Base-by-base conservation (phyloP, 2,113 vertebrate species). In the Ornithorhynchus anatinus region DNA sequence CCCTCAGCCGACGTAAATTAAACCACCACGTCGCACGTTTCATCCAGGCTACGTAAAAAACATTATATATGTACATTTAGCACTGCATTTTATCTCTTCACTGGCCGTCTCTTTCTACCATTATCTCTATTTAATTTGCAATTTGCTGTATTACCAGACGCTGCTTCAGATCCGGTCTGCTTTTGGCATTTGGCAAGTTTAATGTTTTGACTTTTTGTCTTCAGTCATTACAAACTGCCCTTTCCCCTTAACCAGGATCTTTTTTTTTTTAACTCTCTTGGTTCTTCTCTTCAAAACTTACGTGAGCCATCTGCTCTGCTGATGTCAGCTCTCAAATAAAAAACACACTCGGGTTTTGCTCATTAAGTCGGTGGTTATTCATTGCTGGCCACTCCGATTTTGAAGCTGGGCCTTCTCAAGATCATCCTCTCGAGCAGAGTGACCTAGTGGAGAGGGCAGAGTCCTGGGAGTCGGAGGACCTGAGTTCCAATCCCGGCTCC, bases 71-170 rank as follows among this genome's bases (percentile, higher is more conserved):
- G 44, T 27, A 60, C 52, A 72, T 31, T 2, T 25, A 25, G 20
- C 32, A 64, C 59, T 64, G 48, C 27, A 60, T n/a, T 80, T 50
- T 53, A 68, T 48, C 58, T 69, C 29, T 17, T 43, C 53, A 64
- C 64, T 62, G 70, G 35, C 59, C 64, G 58, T n/a, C 44, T 67
- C 29, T n/a, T 42, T 69, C 82, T 64, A n/a, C n/a, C n/a, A 73
- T 61, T 61, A 67, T 31, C 33, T 29, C 44, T 69, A 45, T 59
- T 75, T 65, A 36, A 48, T 66, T 70, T 54, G 59, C 75, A 79
- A 59, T 61, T 17, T 54, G 33, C 52, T 37, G 73, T 33, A 54
- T 67, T 68, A 69, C 22, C 43, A 65, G 62, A 31, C 6, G 39
- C 29, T 43, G 77, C n/a, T 70, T 66, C 69, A 72, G 31, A 42